Base-by-base conservation (phyloP, 2,888 invertebrate genomes). In the Agrilus mali region DNA sequence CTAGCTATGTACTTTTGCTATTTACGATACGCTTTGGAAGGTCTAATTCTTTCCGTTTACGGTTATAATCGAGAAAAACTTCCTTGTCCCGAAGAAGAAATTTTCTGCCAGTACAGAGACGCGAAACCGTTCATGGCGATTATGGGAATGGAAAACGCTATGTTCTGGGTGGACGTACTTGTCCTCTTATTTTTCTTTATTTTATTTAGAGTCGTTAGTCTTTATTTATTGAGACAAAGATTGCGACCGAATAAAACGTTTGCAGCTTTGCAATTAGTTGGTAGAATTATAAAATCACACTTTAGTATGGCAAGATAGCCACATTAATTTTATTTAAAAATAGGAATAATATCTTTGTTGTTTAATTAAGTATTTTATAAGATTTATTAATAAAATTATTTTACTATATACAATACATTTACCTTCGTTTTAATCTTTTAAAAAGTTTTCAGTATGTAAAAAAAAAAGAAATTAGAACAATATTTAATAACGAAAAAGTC, bases 1-100 rank as follows among this genome's bases (percentile, higher is more conserved):
- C 68, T 92, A 56, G 71, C 86, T 0, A 82, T 93, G 69, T 83
- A 86, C 50, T 73, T 83, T 41, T 92, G 90, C 46, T 93, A 83
- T 63, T 73, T 92, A 44, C 75, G 90, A 8, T 80, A 62, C 31
- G 48, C 51, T 22, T 43, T 65, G 47, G 88, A 93, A 59, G 90
- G 87, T 0, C 71, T 88, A 0, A 74, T 88, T 2, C 75, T 80
- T 1, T 78, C 88, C 0, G 79, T 93, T 36, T 89, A 93, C 57
- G 75, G 77, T 35, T 78, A 76, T 36, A 78, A 82, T 43, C 70
- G 94, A 37, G 74, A 72, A 1, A 78, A 80, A 47, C 71, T 94
- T 12, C 68, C 78, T 12, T 95, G 94, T 62, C 83, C 84, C 0
- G 71, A 74, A 0, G 66, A 73, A 1, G 80, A 80, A 46, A 67